Evolutionary conservation across 2,113 vertebrate genomes (phyloP).

Genomic region (Onychostoma macrolepis): DNA sequence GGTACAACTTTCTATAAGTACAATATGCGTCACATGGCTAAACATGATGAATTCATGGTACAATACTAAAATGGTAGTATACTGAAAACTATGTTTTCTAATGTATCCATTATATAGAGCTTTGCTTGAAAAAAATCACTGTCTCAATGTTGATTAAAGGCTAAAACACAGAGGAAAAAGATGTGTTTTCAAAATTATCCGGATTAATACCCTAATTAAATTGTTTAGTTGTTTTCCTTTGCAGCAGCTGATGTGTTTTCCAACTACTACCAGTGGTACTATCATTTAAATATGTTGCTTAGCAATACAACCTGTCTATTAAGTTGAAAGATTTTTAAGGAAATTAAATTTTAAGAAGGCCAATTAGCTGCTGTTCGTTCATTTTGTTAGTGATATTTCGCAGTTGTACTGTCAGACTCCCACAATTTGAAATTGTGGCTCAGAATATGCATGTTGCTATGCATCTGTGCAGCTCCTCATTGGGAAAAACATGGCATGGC

Average conservation of each 20-base stretch:
- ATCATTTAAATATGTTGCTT: slow-evolving; percentile 5
- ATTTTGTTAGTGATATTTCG: slow-evolving; percentile 45
- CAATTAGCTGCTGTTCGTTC: slow-evolving; percentile 42
- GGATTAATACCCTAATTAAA: background rate
- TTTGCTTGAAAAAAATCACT: too few relatives aligned
- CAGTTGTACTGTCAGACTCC: slow-evolving; percentile 52
- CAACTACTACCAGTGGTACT: background rate
- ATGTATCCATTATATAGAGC: too few relatives aligned
- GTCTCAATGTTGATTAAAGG: too few relatives aligned
- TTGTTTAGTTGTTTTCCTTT: background rate
- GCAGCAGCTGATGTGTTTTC: background rate
- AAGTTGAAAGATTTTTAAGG: slow-evolving; percentile 24
- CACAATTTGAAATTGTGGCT: slow-evolving; percentile 61
- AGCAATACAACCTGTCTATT: background rate
- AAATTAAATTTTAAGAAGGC: slow-evolving; percentile 21
- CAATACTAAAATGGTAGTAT: too few relatives aligned
- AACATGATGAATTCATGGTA: too few relatives aligned
- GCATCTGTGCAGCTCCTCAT: slow-evolving; percentile 64
- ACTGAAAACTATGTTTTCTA: too few relatives aligned
- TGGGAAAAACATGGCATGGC: slow-evolving; percentile 60
- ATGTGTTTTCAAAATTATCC: background rate
- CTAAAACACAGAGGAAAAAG: background rate
- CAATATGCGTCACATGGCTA: too few relatives aligned
- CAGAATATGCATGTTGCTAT: slow-evolving; percentile 59
- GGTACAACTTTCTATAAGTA: too few relatives aligned